Percentiles rank a stretch among this genome's conserved stretches.
phyloP scores from a whole-genome alignment of 1,140 invertebrate species.

The Ips typographus region DNA sequence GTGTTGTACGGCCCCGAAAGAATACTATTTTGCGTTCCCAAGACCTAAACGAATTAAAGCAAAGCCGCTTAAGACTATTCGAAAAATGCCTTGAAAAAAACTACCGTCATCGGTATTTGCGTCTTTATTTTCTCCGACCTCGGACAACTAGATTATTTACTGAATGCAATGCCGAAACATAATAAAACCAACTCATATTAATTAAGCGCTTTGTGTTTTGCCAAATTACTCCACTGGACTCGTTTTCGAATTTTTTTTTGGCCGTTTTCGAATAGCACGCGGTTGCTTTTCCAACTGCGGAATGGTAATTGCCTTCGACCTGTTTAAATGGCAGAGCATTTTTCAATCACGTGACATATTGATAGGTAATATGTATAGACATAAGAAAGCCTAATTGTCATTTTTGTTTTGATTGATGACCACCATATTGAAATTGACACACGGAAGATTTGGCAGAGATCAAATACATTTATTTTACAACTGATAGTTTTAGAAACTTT shows the following conservation, averaged over 20 bases:
- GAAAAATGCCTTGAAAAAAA: conserved; percentile 23
- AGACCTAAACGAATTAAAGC: conserved; percentile 23
- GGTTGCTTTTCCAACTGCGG: background rate
- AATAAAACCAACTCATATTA: conserved; percentile 32
- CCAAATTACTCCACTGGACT: conserved; percentile 27
- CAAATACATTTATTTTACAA: too few species aligned
- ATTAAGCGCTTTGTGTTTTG: conserved; percentile 34
- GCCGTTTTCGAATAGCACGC: conserved; percentile 1
- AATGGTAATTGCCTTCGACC: conserved; percentile 18
- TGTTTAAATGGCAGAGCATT: background rate
- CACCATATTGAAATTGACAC: too few species aligned
- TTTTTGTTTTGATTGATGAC: too few species aligned
- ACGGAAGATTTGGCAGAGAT: too few species aligned
- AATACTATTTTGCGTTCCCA: conserved; percentile 12
- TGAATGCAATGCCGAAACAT: conserved; percentile 29
- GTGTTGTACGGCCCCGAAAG: background rate
- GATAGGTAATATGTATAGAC: too few species aligned
- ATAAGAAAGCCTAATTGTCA: too few species aligned
- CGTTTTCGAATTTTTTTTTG: conserved; percentile 16
- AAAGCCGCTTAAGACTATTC: conserved; percentile 23
- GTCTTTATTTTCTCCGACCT: conserved; percentile 36
- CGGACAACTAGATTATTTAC: conserved; percentile 40
- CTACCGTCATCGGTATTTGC: conserved; percentile 15
- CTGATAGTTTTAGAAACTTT: too few species aligned
- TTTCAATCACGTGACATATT: background rate